These are phyloP conservation scores for Chromobotia macracanthus DNA, from an alignment of 2,797 vertebrate genomes.

Conservation along the genomic window DNA sequence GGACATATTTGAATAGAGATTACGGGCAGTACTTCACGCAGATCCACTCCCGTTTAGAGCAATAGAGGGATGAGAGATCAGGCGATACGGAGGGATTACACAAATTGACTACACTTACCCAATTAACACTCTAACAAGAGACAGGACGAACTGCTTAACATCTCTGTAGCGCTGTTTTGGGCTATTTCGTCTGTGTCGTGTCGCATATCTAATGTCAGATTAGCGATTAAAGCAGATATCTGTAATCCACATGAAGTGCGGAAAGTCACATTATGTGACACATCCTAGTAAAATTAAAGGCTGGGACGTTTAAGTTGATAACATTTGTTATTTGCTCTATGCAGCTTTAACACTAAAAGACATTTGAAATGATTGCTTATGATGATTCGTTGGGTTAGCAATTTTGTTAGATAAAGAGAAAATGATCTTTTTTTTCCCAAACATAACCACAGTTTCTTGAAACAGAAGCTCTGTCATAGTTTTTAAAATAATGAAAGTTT, in stretches of 20 bases:
- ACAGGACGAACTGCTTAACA: conserved; percentile 76
- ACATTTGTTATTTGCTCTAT: background rate
- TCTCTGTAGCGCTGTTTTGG: conserved; percentile 71
- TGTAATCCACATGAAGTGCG: conserved; percentile 52
- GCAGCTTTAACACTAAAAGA: no score
- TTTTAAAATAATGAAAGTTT: no score
- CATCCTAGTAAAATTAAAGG: background rate
- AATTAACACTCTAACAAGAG: conserved; percentile 75
- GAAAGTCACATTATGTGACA: conserved; percentile 45
- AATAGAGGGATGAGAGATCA: conserved; percentile 62
- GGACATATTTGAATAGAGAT: conserved; percentile 86
- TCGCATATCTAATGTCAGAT: conserved; percentile 71
- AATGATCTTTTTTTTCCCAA: no score
- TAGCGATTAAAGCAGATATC: conserved; percentile 69
- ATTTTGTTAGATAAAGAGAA: no score
- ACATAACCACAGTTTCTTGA: no score
- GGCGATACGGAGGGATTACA: conserved; percentile 76
- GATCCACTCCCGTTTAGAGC: conserved; percentile 77
- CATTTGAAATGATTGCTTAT: no score
- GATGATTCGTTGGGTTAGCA: no score
- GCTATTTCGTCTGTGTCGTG: conserved; percentile 61
- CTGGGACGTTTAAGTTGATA: conserved; percentile 11
- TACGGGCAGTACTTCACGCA: conserved; percentile 78
- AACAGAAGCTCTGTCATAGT: no score
- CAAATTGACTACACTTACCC: conserved; percentile 80